These are phyloP conservation scores for Plagodis dolabraria DNA, from an alignment of 2,888 invertebrate genomes.

Conservation along the genomic window DNA sequence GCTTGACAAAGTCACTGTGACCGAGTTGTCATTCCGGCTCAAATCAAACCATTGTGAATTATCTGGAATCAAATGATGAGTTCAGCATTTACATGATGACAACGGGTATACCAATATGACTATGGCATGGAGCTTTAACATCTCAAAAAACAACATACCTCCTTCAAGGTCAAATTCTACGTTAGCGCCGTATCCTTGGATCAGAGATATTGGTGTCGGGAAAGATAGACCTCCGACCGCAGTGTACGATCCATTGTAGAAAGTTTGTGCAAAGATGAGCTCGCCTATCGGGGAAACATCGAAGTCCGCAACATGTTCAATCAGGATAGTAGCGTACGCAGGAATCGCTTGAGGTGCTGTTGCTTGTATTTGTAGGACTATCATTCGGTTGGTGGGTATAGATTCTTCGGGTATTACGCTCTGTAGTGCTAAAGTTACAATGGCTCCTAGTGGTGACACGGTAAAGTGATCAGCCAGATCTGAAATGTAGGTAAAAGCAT, in stretches of 20 bases:
- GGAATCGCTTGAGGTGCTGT: constrained; percentile 33
- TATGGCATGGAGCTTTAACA: background rate
- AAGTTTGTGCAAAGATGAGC: constrained; percentile 28
- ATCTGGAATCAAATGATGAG: constrained; percentile 4
- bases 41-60: constrained; percentile 24
- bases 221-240: constrained; percentile 37
- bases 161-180: constrained; percentile 42
- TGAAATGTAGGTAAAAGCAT: constrained; percentile 1
- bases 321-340: constrained; percentile 43
- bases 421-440: constrained; percentile 9
- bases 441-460: constrained; percentile 5
- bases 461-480: constrained; percentile 11
- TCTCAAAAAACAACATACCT: constrained; percentile 33
- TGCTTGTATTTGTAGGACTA: constrained; percentile 44
- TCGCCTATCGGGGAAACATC: constrained; percentile 4
- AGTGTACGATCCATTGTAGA: constrained; percentile 46
- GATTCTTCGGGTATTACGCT: constrained; percentile 38
- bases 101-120: no score
- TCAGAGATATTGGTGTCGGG: constrained; percentile 36
- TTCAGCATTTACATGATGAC: no score
- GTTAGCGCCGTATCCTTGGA: constrained; percentile 39
- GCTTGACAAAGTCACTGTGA: constrained; percentile 25
- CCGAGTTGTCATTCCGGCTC: constrained; percentile 24
- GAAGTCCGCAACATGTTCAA: constrained; percentile 31
- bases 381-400: constrained; percentile 39